Base-by-base conservation (phyloP, 1,140 invertebrate species). In the Lutraria rhynchaena region DNA sequence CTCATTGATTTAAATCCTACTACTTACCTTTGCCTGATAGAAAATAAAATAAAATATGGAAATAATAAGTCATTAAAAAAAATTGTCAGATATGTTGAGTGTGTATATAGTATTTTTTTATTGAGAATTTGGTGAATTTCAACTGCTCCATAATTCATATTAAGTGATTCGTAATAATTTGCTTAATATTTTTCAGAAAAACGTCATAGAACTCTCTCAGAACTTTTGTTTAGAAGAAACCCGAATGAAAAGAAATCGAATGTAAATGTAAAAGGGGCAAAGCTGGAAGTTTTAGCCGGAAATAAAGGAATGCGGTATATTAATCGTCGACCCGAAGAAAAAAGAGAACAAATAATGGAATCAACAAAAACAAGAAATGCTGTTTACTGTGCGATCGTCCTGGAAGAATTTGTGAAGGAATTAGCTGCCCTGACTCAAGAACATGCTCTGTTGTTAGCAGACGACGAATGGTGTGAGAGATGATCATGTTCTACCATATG, bases 321-420 rank as follows among this genome's bases (percentile, higher is more conserved):
- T 11, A 91, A 90, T 71, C 70, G 70, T 31, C 81, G 75, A 51
- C 74, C 60, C n/a, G 74, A 87, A 7, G 84, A 84, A 31, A 65
- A 70, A 22, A 61, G 53, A 31, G 86, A 89, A 15, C 88, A 87
- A 11, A 88, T 90, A 63, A 84, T 89, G 77, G 92, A 93, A 46
- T 88, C 89, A 17, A 57, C 92, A 19, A 89, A 91, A 61, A 91
- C 89, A 2, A 90, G 91, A 71, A 93, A 96, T 91, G 94, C 96
- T 65, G 95, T 96, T 2, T 92, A 96, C 74, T 96, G 96, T 92
- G 96, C 96, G n/a, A 95, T 99, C 4, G 92, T 99, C 65, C 92
- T 99, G 61, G 96, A 97, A 87, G 97, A 99, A 91, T 98, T 98
- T 96, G 92, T 98, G 0, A 97, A 98, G 92, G 97, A 99, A 93